Conservation (phyloP, 2,797 vertebrate species). For the Xiphophorus birchmanni region DNA sequence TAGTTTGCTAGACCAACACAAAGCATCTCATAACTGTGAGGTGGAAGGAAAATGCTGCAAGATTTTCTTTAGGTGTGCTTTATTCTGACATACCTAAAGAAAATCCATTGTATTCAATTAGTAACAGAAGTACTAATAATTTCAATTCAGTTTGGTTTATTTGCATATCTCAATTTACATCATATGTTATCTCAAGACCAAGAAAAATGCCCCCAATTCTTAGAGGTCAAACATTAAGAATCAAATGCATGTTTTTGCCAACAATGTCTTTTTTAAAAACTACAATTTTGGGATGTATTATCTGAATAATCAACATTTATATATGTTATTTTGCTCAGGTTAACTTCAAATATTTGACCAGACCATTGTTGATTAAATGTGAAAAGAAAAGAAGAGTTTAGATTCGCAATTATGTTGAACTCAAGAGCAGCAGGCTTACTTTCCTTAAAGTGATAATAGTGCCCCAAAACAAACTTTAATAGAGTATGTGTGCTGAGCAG, state of each 20-base stretch:
- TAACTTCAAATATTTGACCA: not conserved
- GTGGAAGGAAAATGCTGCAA: not conserved
- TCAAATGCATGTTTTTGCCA: not conserved
- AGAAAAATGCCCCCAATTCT: not conserved
- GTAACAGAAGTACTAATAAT: not conserved
- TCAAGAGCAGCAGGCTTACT: not conserved
- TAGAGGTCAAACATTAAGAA: not conserved
- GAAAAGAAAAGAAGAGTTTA: not conserved
- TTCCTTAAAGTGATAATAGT: not conserved
- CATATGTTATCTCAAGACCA: not conserved
- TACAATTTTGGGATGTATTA: not conserved
- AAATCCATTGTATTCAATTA: not conserved
- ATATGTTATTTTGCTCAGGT: not conserved
- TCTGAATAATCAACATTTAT: not conserved
- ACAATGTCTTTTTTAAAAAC: not conserved
- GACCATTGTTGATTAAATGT: not conserved
- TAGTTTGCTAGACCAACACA: not conserved
- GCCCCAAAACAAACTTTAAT: not conserved
- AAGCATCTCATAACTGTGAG: not conserved
- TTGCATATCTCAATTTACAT: not conserved
- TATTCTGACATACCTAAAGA: not conserved
- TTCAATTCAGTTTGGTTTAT: not conserved
- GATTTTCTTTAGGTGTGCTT: not conserved
- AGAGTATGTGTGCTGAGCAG: not conserved
- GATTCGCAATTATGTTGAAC: not conserved